Base-by-base conservation (phyloP, 23 tunicate genomes). In the Halocynthia roretzi region DNA sequence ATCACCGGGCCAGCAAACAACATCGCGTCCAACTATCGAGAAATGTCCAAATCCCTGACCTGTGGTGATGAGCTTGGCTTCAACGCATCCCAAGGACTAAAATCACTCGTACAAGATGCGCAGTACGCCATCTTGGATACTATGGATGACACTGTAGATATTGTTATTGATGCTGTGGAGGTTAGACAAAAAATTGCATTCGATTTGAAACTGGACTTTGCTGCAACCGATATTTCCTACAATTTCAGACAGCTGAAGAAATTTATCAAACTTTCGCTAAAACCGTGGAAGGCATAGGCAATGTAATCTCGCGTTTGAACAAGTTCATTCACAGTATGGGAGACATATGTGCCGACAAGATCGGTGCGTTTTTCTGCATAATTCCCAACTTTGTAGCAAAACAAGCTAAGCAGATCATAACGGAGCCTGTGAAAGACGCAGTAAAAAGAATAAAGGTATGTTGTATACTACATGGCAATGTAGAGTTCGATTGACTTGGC, bases 41-140 rank as follows among this genome's bases (percentile, higher is more conserved):
- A 76, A 54, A 87, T 90, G 51, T 81, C 97, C 7, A 65, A 77
- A 9, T 70, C 87, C 12, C 58, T 90, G 53, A 81, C 83, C 7
- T 90, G 97, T 66, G 97, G 97, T 19, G 84, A 90, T 56, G 97
- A 90, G 61, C 81, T 90, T 15, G 90, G 87, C 15, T 90, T 73
- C 77, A 90, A 90, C 72, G 72, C 84, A 75, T 79, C 97, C 44
- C 77, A 81, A 70, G 97, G 97, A 7, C 63, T 90, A 48, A 57
- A 61, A 10, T 15, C 97, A 64, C 56, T 81, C 18, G 76, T 90
- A 57, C 83, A 81, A 10, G 85, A 81, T 18, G 80, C 77, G 51
- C 85, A 85, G 50, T 86, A 77, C 62, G 76, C 80, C 8, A 69
- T 90, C 49, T 67, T 90, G 5, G 74, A 84, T 52, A 72, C 97